A percentile compares a stretch with the other conserved stretches of the same genome.
Conservation (phyloP, 2,888 invertebrate genomes). For the Dryobota labecula region DNA sequence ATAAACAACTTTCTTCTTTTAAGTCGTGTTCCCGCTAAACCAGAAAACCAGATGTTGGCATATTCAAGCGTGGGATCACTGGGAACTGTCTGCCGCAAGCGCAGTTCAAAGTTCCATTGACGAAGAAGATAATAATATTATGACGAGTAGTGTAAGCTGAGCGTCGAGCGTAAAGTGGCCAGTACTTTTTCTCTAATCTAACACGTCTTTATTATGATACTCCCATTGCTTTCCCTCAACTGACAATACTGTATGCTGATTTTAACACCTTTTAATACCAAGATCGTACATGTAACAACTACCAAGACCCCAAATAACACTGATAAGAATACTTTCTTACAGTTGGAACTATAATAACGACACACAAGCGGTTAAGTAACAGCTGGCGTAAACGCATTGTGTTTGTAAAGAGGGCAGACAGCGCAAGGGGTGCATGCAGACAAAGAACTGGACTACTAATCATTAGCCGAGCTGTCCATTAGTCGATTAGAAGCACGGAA, state of each 20-base stretch:
- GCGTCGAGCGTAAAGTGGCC: background rate
- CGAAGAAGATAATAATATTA: background rate
- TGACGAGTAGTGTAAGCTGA: background rate
- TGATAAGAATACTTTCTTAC: slow-evolving; percentile 24
- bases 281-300: background rate
- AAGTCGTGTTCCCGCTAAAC: background rate
- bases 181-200: background rate
- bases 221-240: background rate
- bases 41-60: background rate
- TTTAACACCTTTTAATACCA: slow-evolving; percentile 2
- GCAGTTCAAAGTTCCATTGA: background rate
- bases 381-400: slow-evolving; percentile 45
- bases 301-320: slow-evolving; percentile 2
- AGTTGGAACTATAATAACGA: slow-evolving; percentile 47
- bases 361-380: slow-evolving; percentile 46
- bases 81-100: background rate
- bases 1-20: no score
- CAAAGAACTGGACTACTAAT: slow-evolving; percentile 29
- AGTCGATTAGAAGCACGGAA: slow-evolving; percentile 13
- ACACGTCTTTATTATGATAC: background rate
- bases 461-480: slow-evolving; percentile 10
- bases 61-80: background rate
- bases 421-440: slow-evolving; percentile 22
- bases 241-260: background rate
- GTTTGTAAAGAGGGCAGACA: background rate